Conservation (phyloP, 2,797 vertebrate genomes). For the Vespertilio murinus region DNA sequence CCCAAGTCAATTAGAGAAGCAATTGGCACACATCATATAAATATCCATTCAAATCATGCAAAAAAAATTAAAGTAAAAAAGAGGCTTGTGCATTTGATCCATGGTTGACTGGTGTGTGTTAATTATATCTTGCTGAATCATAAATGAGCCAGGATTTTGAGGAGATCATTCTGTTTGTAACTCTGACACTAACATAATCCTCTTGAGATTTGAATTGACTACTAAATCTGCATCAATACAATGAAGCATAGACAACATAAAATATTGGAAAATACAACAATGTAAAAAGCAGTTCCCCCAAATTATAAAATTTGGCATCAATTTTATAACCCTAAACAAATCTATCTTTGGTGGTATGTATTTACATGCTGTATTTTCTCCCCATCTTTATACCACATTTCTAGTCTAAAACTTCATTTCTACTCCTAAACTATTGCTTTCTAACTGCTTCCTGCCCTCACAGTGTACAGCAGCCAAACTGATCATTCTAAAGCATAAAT, state of each 20-base stretch:
- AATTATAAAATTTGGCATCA: background rate
- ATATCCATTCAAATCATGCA: background rate
- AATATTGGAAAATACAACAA: background rate
- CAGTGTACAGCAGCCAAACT: background rate
- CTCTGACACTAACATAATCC: slow-evolving; percentile 17
- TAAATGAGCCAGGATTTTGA: slow-evolving; percentile 3
- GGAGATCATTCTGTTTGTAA: background rate
- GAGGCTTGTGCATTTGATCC: background rate
- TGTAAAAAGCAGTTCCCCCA: background rate
- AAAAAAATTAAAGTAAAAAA: background rate
- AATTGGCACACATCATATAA: background rate
- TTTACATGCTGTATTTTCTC: background rate
- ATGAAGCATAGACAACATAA: background rate
- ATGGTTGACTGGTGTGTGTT: background rate
- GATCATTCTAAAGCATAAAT: background rate
- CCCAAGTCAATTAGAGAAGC: background rate
- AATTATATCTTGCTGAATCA: background rate
- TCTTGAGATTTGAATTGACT: background rate
- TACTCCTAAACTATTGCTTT: background rate
- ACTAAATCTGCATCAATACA: background rate
- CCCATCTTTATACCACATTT: background rate
- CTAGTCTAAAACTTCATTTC: background rate
- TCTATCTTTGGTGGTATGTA: background rate
- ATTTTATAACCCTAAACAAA: background rate
- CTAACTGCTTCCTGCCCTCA: background rate